Evolutionary conservation across 2,113 vertebrate genomes (phyloP).

Genomic region (Plestiodon gilberti): DNA sequence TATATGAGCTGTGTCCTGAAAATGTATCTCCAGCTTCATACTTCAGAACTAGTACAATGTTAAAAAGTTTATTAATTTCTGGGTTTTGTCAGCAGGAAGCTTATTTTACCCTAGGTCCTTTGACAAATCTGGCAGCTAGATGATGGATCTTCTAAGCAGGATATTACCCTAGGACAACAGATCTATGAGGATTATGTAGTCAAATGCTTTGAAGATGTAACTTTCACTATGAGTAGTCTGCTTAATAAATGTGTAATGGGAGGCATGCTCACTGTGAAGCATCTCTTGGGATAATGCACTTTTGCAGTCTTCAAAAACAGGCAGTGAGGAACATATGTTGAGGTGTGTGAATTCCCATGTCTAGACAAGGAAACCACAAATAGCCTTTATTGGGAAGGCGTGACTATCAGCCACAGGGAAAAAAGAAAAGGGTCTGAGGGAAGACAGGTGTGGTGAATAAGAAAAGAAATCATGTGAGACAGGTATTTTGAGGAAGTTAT

Average conservation of each 20-base stretch:
- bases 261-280: neutral
- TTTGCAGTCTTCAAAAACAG: conserved; percentile 2
- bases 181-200: conserved; percentile 12
- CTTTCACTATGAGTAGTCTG: neutral
- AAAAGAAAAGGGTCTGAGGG: neutral
- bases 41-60: neutral
- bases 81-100: conserved; percentile 14
- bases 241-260: conserved; percentile 10
- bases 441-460: neutral
- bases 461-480: too few relatives aligned
- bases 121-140: conserved; percentile 6
- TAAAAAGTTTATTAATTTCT: conserved; percentile 20
- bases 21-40: neutral
- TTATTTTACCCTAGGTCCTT: conserved; percentile 16
- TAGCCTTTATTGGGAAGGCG: neutral
- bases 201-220: conserved; percentile 20
- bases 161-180: conserved; percentile 14
- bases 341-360: neutral
- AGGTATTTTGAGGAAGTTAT: neutral
- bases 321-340: neutral
- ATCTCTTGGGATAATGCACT: conserved; percentile 19
- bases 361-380: neutral
- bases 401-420: neutral
- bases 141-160: conserved; percentile 21
- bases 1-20: neutral